Evolutionary conservation across 2,797 vertebrate genomes (phyloP).

Genomic region (Eidolon dupreanum): DNA sequence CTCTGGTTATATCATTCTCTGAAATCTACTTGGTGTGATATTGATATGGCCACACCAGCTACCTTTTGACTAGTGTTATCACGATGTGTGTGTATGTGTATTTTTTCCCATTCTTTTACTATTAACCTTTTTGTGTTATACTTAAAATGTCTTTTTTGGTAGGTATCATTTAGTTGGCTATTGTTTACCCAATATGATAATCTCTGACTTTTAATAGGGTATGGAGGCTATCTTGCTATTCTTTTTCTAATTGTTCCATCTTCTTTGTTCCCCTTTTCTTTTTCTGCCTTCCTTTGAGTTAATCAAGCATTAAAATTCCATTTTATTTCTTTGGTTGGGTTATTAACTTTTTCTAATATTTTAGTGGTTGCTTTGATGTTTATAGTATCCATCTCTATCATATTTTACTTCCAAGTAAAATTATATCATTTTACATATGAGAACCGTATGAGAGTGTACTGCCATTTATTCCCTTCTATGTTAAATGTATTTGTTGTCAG

Average conservation of each 20-base stretch:
- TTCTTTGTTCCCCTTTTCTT: neutral
- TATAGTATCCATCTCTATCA: neutral
- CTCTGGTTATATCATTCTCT: neutral
- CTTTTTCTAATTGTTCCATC: neutral
- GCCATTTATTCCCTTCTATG: neutral
- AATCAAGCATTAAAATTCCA: neutral
- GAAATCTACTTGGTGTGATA: neutral
- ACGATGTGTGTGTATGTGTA: neutral
- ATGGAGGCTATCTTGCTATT: neutral
- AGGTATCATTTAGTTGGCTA: neutral
- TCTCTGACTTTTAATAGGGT: neutral
- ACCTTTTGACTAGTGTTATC: neutral
- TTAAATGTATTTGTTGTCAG: neutral
- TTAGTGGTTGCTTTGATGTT: neutral
- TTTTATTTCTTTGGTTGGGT: neutral
- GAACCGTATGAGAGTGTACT: neutral
- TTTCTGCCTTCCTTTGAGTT: neutral
- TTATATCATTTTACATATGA: neutral
- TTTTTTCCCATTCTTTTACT: neutral
- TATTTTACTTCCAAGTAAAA: neutral
- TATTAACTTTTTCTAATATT: neutral
- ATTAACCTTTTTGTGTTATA: neutral
- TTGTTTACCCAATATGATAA: neutral
- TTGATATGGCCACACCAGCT: neutral
- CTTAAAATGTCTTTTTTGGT: neutral